Evolutionary conservation across 2,797 vertebrate species (phyloP), one percentile per base, ranked within the genome.

Genomic region (Pseudochirops cupreus): DNA sequence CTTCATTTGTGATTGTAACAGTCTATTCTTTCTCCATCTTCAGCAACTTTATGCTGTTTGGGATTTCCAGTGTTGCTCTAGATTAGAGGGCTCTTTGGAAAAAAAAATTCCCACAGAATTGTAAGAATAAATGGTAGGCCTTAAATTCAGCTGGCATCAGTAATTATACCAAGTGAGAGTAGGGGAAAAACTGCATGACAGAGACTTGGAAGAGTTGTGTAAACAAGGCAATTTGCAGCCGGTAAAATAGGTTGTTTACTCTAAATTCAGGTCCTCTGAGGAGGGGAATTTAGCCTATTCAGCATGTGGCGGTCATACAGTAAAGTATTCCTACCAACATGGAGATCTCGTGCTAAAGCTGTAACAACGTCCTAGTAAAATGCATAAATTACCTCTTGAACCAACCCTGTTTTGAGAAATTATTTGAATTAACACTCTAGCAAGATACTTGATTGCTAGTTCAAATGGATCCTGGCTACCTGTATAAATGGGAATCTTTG

Each of bases 71-170:
- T 3, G 52, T 91, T 91, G 90, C 90, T 91, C 90, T 55, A 55
- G 52, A 53, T 91, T 31, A 91, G 53, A 91, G 29, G 90, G 29
- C 50, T 53, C 29, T 53, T 53, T 91, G 52, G 31, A n/a, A n/a
- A 90, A 52, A 87, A 91, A 91, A 29, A 28, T 58, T 91, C 90
- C 90, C 53, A 55, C 50, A 91, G 90, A 90, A 55, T 87, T 87
- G 74, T 39, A 87, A 87, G 39, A 87, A 87, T 50, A 87, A 87
- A 87, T 87, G 31, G 39, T 46, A 50, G 74, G 74, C 74, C 74
- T 50, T 87, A 87, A 87, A 87, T 87, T 87, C 74, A 87, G 39
- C 21, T 50, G 74, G 74, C 74, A 87, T 91, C 50, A 53, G 18
- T 55, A 91, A 53, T 91, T 91, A 91, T 91, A 53, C 55, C 50